These are phyloP conservation scores for Suillia variegata DNA, from an alignment of 2,888 invertebrate genomes.

Conservation along the genomic window DNA sequence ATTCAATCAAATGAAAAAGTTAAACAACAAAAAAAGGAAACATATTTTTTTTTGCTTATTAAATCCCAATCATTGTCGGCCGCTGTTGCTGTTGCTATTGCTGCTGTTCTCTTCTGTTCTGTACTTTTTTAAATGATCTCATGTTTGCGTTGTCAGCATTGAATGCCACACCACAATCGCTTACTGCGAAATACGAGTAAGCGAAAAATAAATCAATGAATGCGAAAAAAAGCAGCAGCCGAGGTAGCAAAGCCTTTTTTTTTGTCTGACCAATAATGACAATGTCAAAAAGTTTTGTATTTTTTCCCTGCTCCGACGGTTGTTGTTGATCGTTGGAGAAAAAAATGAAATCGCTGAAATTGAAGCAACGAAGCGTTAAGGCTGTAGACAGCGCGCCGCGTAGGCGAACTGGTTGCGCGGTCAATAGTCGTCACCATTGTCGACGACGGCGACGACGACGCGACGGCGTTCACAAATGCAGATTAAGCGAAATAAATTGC, in stretches of 20 bases:
- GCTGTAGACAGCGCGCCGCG: background rate
- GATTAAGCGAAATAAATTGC: slow-evolving; percentile 14
- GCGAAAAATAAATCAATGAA: background rate
- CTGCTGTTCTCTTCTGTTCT: slow-evolving; percentile 3
- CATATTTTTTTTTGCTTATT: slow-evolving; percentile 38
- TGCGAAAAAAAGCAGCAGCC: background rate
- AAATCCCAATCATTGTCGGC: slow-evolving; percentile 32
- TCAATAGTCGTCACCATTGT: too few relatives aligned
- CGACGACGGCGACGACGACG: too few relatives aligned
- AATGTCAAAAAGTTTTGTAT: too few relatives aligned
- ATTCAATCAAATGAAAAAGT: slow-evolving; percentile 7
- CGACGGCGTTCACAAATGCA: slow-evolving; percentile 12
- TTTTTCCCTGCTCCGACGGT: too few relatives aligned
- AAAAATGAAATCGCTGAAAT: too few relatives aligned
- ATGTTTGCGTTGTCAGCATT: too few relatives aligned
- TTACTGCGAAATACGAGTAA: too few relatives aligned
- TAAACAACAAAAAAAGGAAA: slow-evolving; percentile 20
- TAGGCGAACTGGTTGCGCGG: background rate
- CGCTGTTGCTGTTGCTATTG: background rate
- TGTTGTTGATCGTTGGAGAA: too few relatives aligned
- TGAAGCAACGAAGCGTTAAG: background rate
- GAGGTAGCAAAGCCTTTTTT: too few relatives aligned
- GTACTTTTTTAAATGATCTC: too few relatives aligned
- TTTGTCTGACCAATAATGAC: background rate
- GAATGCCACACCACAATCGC: too few relatives aligned